These are phyloP conservation scores for Drosophila gunungcola DNA, from an alignment of 1,140 invertebrate genomes.

Conservation along the genomic window DNA sequence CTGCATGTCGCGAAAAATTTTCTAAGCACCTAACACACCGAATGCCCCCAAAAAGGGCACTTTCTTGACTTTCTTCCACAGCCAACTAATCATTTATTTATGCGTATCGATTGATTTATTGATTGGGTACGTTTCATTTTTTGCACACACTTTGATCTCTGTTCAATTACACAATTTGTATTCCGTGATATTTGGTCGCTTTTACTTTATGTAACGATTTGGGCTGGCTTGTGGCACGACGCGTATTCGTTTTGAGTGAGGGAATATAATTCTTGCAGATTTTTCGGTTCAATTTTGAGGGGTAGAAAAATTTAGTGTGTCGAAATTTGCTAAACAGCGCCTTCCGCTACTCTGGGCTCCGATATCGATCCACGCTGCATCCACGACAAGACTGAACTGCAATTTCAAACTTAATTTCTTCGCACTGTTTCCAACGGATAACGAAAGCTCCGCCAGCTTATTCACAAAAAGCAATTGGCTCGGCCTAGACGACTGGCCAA, in stretches of 20 bases:
- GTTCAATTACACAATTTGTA: conserved; percentile 67
- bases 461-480: conserved; percentile 35
- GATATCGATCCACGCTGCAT: conserved; percentile 84
- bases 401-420: conserved; percentile 83
- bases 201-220: conserved; percentile 27
- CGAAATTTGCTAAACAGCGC: conserved; percentile 57
- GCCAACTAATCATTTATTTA: conserved; percentile 25
- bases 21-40: conserved; percentile 16
- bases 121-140: conserved; percentile 41
- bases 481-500: conserved; percentile 37
- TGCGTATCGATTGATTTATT: conserved; percentile 53
- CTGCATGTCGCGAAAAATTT: conserved; percentile 72
- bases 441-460: conserved; percentile 72
- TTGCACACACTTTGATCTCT: conserved; percentile 44
- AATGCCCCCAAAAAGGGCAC: conserved; percentile 1
- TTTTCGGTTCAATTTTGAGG: conserved; percentile 45
- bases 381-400: conserved; percentile 84
- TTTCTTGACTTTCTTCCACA: conserved; percentile 6
- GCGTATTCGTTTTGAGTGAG: not conserved
- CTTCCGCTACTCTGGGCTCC: conserved; percentile 64
- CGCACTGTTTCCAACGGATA: conserved; percentile 77
- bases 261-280: conserved; percentile 31
- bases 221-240: conserved; percentile 6
- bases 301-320: conserved; percentile 67
- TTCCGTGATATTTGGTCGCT: not conserved